Percentiles rank a stretch among this genome's conserved stretches.
Evolutionary conservation across 2,797 vertebrate genomes (phyloP).

Genomic region (Taeniopygia guttata): DNA sequence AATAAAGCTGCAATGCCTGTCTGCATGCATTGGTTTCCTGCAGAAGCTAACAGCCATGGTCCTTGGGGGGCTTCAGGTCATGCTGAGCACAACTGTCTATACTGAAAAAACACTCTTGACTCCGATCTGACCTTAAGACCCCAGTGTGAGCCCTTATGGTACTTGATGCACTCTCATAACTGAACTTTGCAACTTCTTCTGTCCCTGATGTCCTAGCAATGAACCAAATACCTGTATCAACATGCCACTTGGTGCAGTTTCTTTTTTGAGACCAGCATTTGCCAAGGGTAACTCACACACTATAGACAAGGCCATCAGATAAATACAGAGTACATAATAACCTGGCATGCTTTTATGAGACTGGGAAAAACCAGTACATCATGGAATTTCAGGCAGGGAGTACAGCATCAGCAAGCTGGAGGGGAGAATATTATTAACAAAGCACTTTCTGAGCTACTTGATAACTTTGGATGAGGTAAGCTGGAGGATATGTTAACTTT

Average conservation of each 20-base stretch:
- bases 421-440: background rate
- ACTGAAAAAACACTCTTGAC: background rate
- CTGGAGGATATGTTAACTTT: conserved; percentile 16
- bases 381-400: background rate
- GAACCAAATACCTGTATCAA: background rate
- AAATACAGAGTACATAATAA: background rate
- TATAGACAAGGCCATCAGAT: background rate
- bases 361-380: background rate
- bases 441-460: conserved; percentile 28
- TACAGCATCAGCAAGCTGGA: background rate
- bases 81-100: background rate
- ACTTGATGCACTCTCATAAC: background rate
- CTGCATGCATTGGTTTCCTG: background rate
- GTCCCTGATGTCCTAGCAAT: background rate
- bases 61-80: background rate
- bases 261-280: background rate
- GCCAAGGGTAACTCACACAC: background rate
- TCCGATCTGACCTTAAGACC: background rate
- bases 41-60: background rate
- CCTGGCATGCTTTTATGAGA: background rate
- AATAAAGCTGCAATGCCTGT: background rate
- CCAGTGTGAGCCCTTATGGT: background rate
- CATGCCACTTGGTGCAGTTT: background rate
- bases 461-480: conserved; percentile 31
- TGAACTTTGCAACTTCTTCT: background rate